Evolutionary conservation across 35 echinoderm and acorn worm genomes (phyloP).

Genomic region (Ophioderma brevispina): DNA sequence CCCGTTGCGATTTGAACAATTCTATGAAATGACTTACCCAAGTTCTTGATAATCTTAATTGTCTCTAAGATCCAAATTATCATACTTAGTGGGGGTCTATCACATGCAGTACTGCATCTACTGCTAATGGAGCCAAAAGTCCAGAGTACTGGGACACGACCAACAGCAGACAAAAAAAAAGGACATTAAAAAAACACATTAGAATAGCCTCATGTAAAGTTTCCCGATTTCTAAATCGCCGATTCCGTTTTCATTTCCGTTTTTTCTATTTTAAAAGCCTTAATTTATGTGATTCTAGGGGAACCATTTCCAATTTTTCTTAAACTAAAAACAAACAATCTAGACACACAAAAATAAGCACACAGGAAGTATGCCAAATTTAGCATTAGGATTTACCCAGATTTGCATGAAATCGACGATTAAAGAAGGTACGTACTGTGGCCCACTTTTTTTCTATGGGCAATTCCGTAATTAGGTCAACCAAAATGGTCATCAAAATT

Average conservation of each 20-base stretch:
- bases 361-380: too few relatives aligned
- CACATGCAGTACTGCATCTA: constrained; percentile 90
- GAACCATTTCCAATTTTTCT: neutral
- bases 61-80: constrained; percentile 84
- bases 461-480: too few relatives aligned
- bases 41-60: constrained; percentile 87
- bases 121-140: constrained; percentile 86
- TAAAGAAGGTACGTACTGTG: too few relatives aligned
- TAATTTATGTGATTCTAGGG: too few relatives aligned
- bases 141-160: constrained; percentile 95
- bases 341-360: too few relatives aligned
- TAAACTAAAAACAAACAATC: too few relatives aligned
- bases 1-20: neutral
- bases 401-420: too few relatives aligned
- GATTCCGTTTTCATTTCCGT: neutral
- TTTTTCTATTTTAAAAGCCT: neutral
- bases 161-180: constrained; percentile 20
- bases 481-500: too few relatives aligned
- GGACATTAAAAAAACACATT: neutral
- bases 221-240: too few relatives aligned
- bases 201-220: too few relatives aligned
- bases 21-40: constrained; percentile 62
- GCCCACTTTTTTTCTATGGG: too few relatives aligned
- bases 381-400: too few relatives aligned
- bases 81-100: constrained; percentile 76